These are phyloP conservation scores for Corbicula japonica DNA, from an alignment of 2,888 invertebrate species.

Conservation along the genomic window DNA sequence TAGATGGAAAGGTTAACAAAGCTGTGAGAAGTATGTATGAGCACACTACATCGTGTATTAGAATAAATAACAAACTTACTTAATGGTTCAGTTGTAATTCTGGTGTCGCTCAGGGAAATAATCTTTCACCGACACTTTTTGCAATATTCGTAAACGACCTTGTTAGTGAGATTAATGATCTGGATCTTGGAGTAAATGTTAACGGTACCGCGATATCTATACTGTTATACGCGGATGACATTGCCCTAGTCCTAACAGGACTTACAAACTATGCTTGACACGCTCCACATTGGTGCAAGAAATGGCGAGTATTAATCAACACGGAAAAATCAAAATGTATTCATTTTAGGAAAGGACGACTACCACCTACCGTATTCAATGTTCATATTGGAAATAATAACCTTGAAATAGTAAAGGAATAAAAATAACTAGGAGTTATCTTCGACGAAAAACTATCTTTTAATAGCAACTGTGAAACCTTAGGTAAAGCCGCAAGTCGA, in stretches of 20 bases:
- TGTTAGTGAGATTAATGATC: too few species aligned
- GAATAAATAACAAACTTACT: conserved; percentile 34
- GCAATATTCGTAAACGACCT: conserved; percentile 35
- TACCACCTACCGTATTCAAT: background rate
- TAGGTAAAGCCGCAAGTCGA: conserved; percentile 12
- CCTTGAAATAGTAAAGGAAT: conserved; percentile 19
- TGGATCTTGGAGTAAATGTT: conserved; percentile 14
- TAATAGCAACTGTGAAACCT: background rate
- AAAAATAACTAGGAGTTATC: conserved; percentile 26
- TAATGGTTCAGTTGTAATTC: conserved; percentile 31
- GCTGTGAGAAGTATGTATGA: conserved; percentile 9
- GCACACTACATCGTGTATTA: background rate
- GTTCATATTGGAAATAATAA: conserved; percentile 25
- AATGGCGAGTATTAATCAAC: too few species aligned
- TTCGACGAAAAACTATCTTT: conserved; percentile 15
- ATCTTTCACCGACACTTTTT: conserved; percentile 34
- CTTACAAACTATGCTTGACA: conserved; percentile 23
- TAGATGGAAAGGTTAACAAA: conserved; percentile 1
- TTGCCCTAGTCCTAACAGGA: conserved; percentile 21
- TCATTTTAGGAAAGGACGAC: conserved; percentile 16
- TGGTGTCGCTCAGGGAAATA: conserved; percentile 30
- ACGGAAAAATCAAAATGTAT: conserved; percentile 15
- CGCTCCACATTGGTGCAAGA: too few species aligned
- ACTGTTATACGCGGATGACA: conserved; percentile 34
- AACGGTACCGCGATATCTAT: conserved; percentile 25